Conservation (phyloP, 2,797 vertebrate species). For the Gadopsis bispinosus region DNA sequence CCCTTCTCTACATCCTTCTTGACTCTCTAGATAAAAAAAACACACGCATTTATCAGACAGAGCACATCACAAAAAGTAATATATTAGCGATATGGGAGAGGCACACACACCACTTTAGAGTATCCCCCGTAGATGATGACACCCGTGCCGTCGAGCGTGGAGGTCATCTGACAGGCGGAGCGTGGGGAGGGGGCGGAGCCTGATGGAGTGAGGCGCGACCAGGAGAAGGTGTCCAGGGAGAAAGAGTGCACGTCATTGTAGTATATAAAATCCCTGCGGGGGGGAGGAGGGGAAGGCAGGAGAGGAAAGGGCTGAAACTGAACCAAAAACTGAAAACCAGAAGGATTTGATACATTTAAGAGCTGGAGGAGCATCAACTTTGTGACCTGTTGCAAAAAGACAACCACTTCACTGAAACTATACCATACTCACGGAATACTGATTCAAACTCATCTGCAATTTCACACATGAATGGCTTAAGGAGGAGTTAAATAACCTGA, state of each 20-base stretch:
- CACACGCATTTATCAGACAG: neutral
- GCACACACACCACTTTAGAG: constrained; percentile 90
- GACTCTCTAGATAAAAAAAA: constrained; percentile 84
- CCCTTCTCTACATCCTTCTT: constrained; percentile 97
- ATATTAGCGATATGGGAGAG: rapidly evolving
- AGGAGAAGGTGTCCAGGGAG: constrained; percentile 91
- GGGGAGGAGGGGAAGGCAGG: neutral
- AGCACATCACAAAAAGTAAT: neutral
- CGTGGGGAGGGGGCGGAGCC: constrained; percentile 88
- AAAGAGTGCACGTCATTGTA: constrained; percentile 93
- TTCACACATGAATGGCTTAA: too few species aligned
- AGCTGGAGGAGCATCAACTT: neutral
- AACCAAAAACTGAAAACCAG: neutral
- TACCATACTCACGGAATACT: neutral
- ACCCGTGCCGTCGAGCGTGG: constrained; percentile 84
- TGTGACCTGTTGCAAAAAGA: neutral
- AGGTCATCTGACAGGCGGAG: constrained; percentile 92
- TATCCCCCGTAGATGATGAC: constrained; percentile 94
- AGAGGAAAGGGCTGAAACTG: neutral
- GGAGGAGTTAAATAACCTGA: too few species aligned
- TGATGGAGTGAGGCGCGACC: constrained; percentile 87
- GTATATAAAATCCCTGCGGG: constrained; percentile 94
- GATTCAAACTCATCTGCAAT: too few species aligned
- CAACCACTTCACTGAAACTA: neutral
- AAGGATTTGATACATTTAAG: neutral